These are phyloP conservation scores for Apeltes quadracus DNA, from an alignment of 2,113 vertebrate species.

Conservation along the genomic window DNA sequence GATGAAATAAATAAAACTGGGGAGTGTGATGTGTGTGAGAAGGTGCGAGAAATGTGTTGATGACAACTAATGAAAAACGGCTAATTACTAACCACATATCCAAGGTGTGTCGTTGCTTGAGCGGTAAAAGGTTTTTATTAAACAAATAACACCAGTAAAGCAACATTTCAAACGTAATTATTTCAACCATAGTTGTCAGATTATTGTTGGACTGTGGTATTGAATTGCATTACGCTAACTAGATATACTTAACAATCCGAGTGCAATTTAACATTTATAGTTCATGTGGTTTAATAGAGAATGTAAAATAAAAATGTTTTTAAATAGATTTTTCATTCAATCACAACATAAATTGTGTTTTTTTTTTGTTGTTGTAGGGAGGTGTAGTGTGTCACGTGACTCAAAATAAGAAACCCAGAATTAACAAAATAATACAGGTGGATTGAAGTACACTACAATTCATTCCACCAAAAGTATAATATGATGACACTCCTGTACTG, in stretches of 20 bases:
- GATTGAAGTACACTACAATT: too few relatives aligned
- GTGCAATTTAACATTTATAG: neutral
- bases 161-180: neutral
- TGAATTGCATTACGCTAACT: neutral
- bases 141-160: neutral
- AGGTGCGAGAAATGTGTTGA: slow-evolving; percentile 31
- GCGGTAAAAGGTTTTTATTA: neutral
- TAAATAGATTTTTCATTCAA: neutral
- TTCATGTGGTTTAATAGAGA: neutral
- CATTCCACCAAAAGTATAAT: too few relatives aligned
- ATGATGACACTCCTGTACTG: neutral
- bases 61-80: slow-evolving; percentile 13
- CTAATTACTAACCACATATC: slow-evolving; percentile 40
- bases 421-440: slow-evolving; percentile 29
- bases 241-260: neutral
- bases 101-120: neutral
- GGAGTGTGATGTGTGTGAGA: neutral
- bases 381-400: neutral
- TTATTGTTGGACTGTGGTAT: neutral
- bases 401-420: slow-evolving; percentile 18
- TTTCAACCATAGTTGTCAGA: neutral
- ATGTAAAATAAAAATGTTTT: neutral
- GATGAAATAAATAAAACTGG: neutral
- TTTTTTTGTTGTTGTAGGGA: neutral
- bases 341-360: neutral